Conservation (phyloP, 2,113 vertebrate genomes). For the Charadrius vociferus region DNA sequence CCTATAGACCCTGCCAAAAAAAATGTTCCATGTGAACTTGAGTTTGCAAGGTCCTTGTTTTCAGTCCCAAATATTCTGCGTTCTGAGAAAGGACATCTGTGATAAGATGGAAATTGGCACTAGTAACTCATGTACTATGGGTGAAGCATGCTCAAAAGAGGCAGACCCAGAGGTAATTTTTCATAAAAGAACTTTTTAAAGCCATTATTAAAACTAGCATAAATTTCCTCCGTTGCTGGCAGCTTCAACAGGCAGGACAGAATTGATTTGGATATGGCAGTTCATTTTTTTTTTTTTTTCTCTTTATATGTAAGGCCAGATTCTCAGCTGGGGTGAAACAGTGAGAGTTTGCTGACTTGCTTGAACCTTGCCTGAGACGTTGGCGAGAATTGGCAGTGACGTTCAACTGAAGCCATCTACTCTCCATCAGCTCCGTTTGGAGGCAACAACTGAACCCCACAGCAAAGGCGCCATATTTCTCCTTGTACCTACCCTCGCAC, state of each 20-base stretch:
- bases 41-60: constrained; percentile 70
- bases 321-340: background rate
- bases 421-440: background rate
- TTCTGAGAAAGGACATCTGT: constrained; percentile 70
- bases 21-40: constrained; percentile 63
- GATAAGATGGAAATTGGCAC: constrained; percentile 59
- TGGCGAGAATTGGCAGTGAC: background rate
- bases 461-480: background rate
- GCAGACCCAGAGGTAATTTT: constrained; percentile 28
- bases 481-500: background rate
- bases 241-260: background rate
- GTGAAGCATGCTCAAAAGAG: constrained; percentile 26
- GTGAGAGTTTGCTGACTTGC: background rate
- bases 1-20: constrained; percentile 51
- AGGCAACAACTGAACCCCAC: background rate
- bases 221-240: background rate
- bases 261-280: background rate
- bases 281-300: background rate
- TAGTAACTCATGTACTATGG: background rate
- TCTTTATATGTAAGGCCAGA: background rate
- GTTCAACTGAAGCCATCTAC: background rate
- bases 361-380: background rate
- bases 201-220: constrained; percentile 29
- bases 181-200: constrained; percentile 38
- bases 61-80: constrained; percentile 32